Conservation (phyloP, 2,888 invertebrate species). For the Pycnomerus fuliginosus region DNA sequence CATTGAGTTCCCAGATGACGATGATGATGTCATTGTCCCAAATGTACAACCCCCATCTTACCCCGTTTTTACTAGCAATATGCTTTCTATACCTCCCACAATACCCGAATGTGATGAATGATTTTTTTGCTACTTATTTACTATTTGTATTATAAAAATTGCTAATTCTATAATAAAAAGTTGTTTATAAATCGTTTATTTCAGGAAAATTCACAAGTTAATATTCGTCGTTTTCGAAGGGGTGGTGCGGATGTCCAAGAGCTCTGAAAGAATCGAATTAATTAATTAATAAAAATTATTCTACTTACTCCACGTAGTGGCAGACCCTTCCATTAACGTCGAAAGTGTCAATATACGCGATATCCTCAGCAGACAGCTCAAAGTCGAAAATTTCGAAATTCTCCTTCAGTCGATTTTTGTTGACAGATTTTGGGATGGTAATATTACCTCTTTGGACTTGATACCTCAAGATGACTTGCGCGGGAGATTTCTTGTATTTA, state of each 20-base stretch:
- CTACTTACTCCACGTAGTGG: conserved; percentile 62
- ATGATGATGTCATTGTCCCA: too few relatives aligned
- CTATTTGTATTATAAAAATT: conserved; percentile 14
- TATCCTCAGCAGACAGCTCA: conserved; percentile 66
- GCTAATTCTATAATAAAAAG: conserved; percentile 6
- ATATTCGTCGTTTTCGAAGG: conserved; percentile 6
- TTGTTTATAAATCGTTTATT: too few relatives aligned
- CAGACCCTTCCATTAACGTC: conserved; percentile 71
- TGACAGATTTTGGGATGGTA: conserved; percentile 82
- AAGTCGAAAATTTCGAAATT: conserved; percentile 77
- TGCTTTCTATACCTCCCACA: conserved; percentile 47
- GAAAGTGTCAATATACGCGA: conserved; percentile 65
- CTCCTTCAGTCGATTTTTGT: conserved; percentile 64
- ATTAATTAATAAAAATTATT: too few relatives aligned
- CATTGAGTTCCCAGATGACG: conserved; percentile 4
- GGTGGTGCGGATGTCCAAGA: background rate
- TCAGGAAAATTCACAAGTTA: too few relatives aligned
- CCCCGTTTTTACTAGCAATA: conserved; percentile 13
- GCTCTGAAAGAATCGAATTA: too few relatives aligned
- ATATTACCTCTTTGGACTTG: conserved; percentile 68
- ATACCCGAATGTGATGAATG: conserved; percentile 49
- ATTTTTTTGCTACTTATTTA: conserved; percentile 21
- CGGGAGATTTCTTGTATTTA: conserved; percentile 66
- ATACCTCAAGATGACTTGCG: conserved; percentile 69
- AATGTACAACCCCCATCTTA: conserved; percentile 21